Conservation (phyloP, 2,797 vertebrate species). For the Molossus alvarezi region DNA sequence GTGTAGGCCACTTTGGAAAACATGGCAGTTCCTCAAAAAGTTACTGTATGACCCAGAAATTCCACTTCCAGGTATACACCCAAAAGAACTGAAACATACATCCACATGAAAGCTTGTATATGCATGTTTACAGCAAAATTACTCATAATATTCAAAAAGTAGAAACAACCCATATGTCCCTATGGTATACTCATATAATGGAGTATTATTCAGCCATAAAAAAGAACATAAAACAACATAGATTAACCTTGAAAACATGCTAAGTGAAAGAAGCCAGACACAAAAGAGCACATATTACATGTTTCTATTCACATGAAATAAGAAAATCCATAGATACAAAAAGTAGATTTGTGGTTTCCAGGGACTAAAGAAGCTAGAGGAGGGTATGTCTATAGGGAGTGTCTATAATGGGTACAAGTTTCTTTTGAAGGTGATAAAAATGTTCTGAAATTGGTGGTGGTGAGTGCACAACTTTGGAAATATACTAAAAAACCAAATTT, state of each 20-base stretch:
- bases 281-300: background rate
- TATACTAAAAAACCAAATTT: slow-evolving; percentile 34
- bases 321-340: background rate
- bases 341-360: background rate
- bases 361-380: too few relatives aligned
- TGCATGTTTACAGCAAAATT: slow-evolving; percentile 32
- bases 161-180: background rate
- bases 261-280: slow-evolving; percentile 51
- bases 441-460: background rate
- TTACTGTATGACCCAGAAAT: slow-evolving; percentile 32
- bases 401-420: background rate
- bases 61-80: slow-evolving; percentile 19
- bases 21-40: slow-evolving; percentile 24
- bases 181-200: background rate
- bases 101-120: slow-evolving; percentile 54
- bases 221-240: background rate
- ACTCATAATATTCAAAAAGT: slow-evolving; percentile 44
- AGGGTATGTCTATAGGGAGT: background rate
- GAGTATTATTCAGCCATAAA: slow-evolving; percentile 46
- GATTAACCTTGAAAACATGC: slow-evolving; percentile 39
- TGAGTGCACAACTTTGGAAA: background rate
- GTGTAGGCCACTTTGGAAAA: slow-evolving; percentile 26
- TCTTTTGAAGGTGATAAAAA: slow-evolving; percentile 20
- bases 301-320: slow-evolving; percentile 21
- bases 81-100: background rate